These are phyloP conservation scores for Diadema setosum DNA, from an alignment of 35 echinoderm and acorn worm species.

Conservation along the genomic window DNA sequence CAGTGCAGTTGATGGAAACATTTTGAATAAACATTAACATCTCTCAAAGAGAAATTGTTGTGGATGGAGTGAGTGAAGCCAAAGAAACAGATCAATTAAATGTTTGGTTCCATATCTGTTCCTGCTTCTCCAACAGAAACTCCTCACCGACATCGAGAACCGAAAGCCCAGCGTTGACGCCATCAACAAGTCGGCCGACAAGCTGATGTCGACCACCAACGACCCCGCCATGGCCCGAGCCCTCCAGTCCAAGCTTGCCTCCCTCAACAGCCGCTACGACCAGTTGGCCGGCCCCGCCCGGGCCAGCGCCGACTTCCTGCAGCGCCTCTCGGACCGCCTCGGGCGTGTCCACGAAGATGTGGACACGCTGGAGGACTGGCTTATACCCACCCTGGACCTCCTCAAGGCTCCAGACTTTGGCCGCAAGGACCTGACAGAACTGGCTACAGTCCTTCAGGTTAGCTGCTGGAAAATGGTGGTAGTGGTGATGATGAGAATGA, in stretches of 20 bases:
- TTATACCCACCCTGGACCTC: slow-evolving; percentile 71
- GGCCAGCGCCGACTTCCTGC: slow-evolving; percentile 62
- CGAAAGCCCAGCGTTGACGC: slow-evolving; percentile 69
- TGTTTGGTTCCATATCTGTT: too few relatives aligned
- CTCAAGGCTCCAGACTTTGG: slow-evolving; percentile 75
- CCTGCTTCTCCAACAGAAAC: slow-evolving; percentile 34
- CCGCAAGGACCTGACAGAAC: slow-evolving; percentile 78
- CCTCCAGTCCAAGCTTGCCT: slow-evolving; percentile 77
- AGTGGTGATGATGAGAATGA: too few relatives aligned
- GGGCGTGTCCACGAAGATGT: slow-evolving; percentile 78
- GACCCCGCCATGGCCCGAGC: slow-evolving; percentile 65
- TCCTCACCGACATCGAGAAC: slow-evolving; percentile 66
- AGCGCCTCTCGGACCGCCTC: slow-evolving; percentile 68
- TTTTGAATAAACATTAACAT: too few relatives aligned
- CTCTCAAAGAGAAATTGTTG: too few relatives aligned
- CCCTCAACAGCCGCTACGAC: slow-evolving; percentile 74
- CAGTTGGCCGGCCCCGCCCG: slow-evolving; percentile 36
- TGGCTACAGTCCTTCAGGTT: slow-evolving; percentile 70
- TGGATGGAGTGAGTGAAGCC: too few relatives aligned
- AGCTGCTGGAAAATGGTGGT: not conserved
- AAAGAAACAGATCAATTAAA: too few relatives aligned
- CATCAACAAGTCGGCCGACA: slow-evolving; percentile 75
- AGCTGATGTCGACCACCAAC: slow-evolving; percentile 61
- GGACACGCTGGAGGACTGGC: slow-evolving; percentile 92
- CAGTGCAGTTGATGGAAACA: too few relatives aligned